Evolutionary conservation across 2,113 vertebrate species (phyloP), one percentile per base, ranked within the genome.

Genomic region (Romanogobio albipinnatus): DNA sequence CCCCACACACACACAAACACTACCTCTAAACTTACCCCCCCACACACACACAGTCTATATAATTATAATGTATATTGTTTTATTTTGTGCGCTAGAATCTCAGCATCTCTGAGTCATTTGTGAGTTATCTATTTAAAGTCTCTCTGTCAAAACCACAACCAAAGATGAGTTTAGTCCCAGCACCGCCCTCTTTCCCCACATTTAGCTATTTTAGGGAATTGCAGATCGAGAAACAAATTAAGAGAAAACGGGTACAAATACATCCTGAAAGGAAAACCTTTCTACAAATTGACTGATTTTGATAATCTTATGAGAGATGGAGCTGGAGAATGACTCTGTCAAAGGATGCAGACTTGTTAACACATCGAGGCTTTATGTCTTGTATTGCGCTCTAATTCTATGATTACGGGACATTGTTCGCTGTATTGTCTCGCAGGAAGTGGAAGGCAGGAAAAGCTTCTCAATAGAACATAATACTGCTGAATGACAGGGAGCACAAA

Each of bases 321-420:
- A 43, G 75, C 51, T 85, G 64, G 85, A 85, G 88, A 86, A 87
- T 83, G 64, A 68, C 77, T 75, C 61, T 83, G 87, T 90, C 86
- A 88, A 85, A 80, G 24, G 86, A 83, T 78, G 86, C 70, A 59
- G 56, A 62, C 62, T 84, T 90, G 79, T 86, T 89, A 86, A 88
- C 77, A 79, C 88, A 87, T 84, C 49, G 59, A 83, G 82, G 75
- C 76, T 71, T 85, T 84, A 75, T 51, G 49, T 85, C 87, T 73
- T 87, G 83, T 82, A 76, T 81, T 47, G 68, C 56, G n/a, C 81
- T 77, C 59, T 90, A 89, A 91, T 90, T 91, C 85, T 85, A 49
- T 89, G 87, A 90, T 89, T 89, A 82, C 70, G 78, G 51, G 47
- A 56, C 88, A 90, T 89, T 90, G 89, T 89, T 78, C 81, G 58